phyloP scores from a whole-genome alignment of 1,140 invertebrate species.

The Microplitis mediator region DNA sequence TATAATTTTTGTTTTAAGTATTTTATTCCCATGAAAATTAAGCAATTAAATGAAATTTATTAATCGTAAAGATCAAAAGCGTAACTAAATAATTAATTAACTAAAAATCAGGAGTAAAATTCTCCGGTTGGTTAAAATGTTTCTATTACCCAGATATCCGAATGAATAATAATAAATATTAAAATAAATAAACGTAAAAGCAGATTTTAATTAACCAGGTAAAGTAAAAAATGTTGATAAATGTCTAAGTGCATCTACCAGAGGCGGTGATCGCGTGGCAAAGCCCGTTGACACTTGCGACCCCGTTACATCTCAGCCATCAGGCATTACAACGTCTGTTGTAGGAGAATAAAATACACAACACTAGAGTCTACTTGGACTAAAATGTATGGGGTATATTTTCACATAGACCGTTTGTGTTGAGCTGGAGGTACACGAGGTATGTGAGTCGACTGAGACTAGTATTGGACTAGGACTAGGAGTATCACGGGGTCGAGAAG shows the following conservation, averaged over 20 bases:
- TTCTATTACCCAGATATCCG: too few species aligned
- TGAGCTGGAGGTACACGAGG: conserved; percentile 1
- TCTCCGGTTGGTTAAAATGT: too few species aligned
- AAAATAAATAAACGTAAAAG: neutral
- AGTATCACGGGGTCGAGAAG: neutral
- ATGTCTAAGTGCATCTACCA: neutral
- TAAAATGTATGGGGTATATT: neutral
- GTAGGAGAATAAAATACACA: neutral
- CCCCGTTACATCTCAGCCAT: conserved; percentile 33
- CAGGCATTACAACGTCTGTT: conserved; percentile 6
- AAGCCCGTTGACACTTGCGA: conserved; percentile 38
- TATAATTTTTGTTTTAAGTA: too few species aligned
- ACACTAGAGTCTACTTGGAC: neutral
- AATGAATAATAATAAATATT: too few species aligned
- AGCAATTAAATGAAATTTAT: too few species aligned
- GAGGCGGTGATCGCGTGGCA: conserved; percentile 28
- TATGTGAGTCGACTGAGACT: neutral
- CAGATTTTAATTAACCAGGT: neutral
- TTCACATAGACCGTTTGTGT: neutral
- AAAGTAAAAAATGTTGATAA: neutral
- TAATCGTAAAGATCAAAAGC: too few species aligned
- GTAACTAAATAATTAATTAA: too few species aligned
- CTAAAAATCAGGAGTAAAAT: too few species aligned
- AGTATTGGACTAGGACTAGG: too few species aligned
- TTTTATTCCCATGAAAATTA: too few species aligned